Percentiles rank a stretch among this genome's conserved stretches.
phyloP scores from a whole-genome alignment of 2,888 invertebrate species.

The Netelia virgata region DNA sequence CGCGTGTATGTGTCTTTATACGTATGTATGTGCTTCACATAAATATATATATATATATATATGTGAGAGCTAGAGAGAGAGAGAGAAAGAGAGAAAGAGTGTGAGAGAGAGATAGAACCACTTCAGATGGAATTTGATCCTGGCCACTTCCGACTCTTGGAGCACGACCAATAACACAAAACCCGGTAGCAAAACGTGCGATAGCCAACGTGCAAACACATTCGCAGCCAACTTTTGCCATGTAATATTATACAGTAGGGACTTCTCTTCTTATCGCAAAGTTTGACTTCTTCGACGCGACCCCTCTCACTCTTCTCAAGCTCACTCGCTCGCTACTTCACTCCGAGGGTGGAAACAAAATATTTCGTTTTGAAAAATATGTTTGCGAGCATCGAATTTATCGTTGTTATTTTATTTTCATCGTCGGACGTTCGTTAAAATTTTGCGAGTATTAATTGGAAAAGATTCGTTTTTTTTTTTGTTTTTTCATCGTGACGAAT shows the following conservation, averaged over 20 bases:
- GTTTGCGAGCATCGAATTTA: too few relatives aligned
- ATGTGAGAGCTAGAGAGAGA: neutral
- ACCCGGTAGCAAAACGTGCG: slow-evolving; percentile 35
- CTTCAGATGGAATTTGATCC: slow-evolving; percentile 57
- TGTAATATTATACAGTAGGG: slow-evolving; percentile 1
- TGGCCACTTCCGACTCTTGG: slow-evolving; percentile 58
- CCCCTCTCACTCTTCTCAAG: neutral
- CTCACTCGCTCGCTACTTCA: too few relatives aligned
- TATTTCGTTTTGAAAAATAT: too few relatives aligned
- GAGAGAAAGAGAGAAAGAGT: neutral
- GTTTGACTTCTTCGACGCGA: slow-evolving; percentile 12
- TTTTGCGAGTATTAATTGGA: too few relatives aligned
- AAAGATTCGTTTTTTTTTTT: too few relatives aligned
- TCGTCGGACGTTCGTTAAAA: too few relatives aligned
- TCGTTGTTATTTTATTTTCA: too few relatives aligned
- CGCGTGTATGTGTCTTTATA: neutral
- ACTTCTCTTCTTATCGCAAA: slow-evolving; percentile 50
- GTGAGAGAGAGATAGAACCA: slow-evolving; percentile 5
- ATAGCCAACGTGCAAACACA: slow-evolving; percentile 23
- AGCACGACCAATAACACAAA: slow-evolving; percentile 38
- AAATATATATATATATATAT: neutral
- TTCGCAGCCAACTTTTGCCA: slow-evolving; percentile 47
- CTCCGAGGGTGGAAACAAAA: too few relatives aligned
- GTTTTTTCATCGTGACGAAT: neutral
- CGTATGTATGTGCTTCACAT: neutral